phyloP scores from a whole-genome alignment of 1,140 invertebrate species.

The Drosophila takahashii region DNA sequence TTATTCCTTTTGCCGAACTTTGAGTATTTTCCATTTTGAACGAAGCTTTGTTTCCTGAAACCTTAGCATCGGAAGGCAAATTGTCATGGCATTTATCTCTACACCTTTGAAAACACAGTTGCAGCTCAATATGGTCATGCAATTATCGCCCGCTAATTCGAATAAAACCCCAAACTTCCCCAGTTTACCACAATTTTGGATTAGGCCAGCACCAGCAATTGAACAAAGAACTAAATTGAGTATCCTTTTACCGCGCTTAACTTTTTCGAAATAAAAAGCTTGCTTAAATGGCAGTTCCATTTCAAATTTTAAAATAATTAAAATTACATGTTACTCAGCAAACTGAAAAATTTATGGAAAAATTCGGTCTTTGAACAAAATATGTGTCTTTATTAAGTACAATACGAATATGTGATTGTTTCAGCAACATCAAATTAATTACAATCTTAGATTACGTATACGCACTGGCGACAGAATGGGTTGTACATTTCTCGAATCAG shows the following conservation, averaged over 20 bases:
- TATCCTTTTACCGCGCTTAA: not conserved
- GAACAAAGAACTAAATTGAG: constrained; percentile 24
- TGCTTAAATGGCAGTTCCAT: too few species aligned
- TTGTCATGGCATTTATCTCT: constrained; percentile 5
- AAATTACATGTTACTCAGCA: too few species aligned
- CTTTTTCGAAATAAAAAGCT: not conserved
- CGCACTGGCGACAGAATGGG: constrained; percentile 3
- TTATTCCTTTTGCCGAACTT: not conserved
- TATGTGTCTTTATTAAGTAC: not conserved
- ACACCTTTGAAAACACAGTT: not conserved
- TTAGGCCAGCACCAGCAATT: constrained; percentile 17
- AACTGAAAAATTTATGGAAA: too few species aligned
- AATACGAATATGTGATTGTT: not conserved
- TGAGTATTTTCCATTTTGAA: not conserved
- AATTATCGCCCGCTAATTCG: constrained; percentile 38
- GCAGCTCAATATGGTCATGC: constrained; percentile 13
- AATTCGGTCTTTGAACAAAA: too few species aligned
- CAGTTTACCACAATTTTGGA: constrained; percentile 50
- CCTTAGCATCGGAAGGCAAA: constrained; percentile 3
- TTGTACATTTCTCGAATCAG: not conserved
- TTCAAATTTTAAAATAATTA: too few species aligned
- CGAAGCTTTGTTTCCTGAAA: not conserved
- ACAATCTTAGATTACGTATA: constrained; percentile 26
- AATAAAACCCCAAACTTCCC: not conserved
- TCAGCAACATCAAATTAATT: not conserved